Base-by-base conservation (phyloP, 2,888 invertebrate genomes). In the Morpho helenor region DNA sequence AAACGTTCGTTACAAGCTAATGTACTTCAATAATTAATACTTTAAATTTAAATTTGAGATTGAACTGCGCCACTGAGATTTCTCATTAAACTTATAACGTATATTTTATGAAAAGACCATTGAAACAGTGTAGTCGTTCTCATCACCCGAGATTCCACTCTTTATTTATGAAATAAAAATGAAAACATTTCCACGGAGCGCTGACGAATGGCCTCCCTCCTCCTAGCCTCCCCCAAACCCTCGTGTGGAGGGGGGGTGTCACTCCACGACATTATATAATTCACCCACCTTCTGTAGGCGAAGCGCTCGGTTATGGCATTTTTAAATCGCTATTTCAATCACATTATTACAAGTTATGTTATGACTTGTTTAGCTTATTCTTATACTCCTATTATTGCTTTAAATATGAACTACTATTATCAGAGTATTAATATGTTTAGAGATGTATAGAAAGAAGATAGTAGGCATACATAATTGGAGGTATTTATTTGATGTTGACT, bases 121-220 rank as follows among this genome's bases (percentile, higher is more conserved):
- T 53, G 59, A 56, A 52, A 52, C 45, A 48, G 50, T 57, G 57
- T 55, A 61, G 68, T 65, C 54, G 65, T 49, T 68, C 84, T 86
- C 83, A 85, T 87, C 84, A 87, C 67, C 66, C 74, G 74, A 77
- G 79, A 84, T 84, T 80, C 80, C 76, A 76, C 82, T 82, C 81
- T 81, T 85, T 87, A 87, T 86, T 87, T 88, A 88, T 88, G 84
- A 87, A 87, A 88, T 88, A 88, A 88, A 87, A 87, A 87, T 87
- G 87, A 85, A 87, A 89, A 89, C 87, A 87, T 87, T 86, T 84
- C 77, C 83, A 76, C 72, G 75, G 80, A 79, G 78, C 76, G 79
- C 84, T 85, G 89, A 88, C 68, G 69, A 68, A 72, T 70, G 68
- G 68, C 63, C 61, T 56, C 60, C 65, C 56, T 61, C 60, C 50